phyloP scores from a whole-genome alignment of 2,113 vertebrate species.

The Varanus salvator region DNA sequence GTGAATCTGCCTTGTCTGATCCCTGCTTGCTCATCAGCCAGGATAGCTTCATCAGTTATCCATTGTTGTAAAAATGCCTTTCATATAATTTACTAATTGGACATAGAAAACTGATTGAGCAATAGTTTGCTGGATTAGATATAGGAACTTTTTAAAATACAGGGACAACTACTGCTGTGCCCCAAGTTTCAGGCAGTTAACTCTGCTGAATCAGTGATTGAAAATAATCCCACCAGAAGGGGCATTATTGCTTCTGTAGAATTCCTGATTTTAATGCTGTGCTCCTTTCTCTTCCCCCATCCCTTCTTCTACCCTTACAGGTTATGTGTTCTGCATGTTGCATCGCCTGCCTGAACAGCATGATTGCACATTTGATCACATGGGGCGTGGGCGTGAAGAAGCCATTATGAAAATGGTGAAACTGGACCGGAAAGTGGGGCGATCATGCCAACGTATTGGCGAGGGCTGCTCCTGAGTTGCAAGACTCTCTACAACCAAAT shows the following conservation, averaged over 20 bases:
- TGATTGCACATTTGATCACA: constrained; percentile 96
- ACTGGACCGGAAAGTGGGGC: constrained; percentile 98
- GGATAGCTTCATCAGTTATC: too few relatives aligned
- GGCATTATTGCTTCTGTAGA: neutral
- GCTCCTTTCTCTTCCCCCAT: neutral
- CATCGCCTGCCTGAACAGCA: constrained; percentile 98
- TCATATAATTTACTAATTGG: too few relatives aligned
- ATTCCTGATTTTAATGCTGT: neutral
- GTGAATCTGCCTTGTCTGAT: too few relatives aligned
- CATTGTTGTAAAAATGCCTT: too few relatives aligned
- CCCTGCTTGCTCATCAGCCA: too few relatives aligned
- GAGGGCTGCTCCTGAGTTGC: constrained; percentile 96
- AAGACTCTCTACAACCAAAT: constrained; percentile 77
- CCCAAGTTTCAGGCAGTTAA: too few relatives aligned
- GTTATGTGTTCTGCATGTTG: constrained; percentile 97
- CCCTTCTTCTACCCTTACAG: constrained; percentile 65
- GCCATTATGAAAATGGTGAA: constrained; percentile 99
- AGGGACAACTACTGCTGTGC: too few relatives aligned
- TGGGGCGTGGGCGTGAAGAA: constrained; percentile 96
- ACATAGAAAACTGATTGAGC: too few relatives aligned
- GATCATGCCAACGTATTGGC: constrained; percentile 98
- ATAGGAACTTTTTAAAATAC: too few relatives aligned
- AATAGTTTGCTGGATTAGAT: too few relatives aligned
- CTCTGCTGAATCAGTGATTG: too few relatives aligned
- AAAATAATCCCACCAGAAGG: too few relatives aligned